Evolutionary conservation across 2,888 invertebrate genomes (phyloP), one percentile per base, ranked within the genome.

Genomic region (Diarsia mendica): DNA sequence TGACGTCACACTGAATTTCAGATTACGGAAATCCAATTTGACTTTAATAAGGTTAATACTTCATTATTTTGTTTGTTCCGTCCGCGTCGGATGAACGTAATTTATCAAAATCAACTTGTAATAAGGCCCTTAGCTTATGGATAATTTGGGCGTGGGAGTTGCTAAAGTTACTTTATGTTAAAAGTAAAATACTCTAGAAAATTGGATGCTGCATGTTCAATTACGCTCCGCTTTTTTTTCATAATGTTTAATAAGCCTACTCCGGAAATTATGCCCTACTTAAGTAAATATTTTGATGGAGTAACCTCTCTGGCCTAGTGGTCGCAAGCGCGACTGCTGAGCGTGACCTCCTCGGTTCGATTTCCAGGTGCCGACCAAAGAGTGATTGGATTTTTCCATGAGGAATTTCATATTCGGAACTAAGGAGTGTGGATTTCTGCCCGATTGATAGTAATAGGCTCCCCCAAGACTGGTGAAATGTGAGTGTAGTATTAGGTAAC

Each of bases 61-160:
- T 79, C 60, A 83, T 87, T 60, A 71, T 70, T 85, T 80, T 71
- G 77, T 79, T 83, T 79, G 48, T 67, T 77, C 66, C 67, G 20
- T 39, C 39, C 46, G 46, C 46, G 15, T 74, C 58, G n/a, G 63
- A 75, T 33, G 58, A 67, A 70, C 48, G 67, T 70, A 72, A 73
- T 81, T 80, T 77, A 85, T 79, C 73, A 82, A 75, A 72, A 77
- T 82, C 77, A 80, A 75, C 67, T 79, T 70, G 33, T 75, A 77
- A 71, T 78, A 79, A 72, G 67, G 28, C 71, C 55, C 11, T 55
- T 55, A 55, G 53, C 33, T 66, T 72, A 63, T 49, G 49, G 53
- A 79, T 49, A 46, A 77, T 72, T 77, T 72, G 33, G 80, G 23
- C 64, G 49, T 80, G 49, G 55, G 49, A 46, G 28, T 28, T 39